Evolutionary conservation across 2,797 vertebrate species (phyloP).

Genomic region (Pristis pectinata): DNA sequence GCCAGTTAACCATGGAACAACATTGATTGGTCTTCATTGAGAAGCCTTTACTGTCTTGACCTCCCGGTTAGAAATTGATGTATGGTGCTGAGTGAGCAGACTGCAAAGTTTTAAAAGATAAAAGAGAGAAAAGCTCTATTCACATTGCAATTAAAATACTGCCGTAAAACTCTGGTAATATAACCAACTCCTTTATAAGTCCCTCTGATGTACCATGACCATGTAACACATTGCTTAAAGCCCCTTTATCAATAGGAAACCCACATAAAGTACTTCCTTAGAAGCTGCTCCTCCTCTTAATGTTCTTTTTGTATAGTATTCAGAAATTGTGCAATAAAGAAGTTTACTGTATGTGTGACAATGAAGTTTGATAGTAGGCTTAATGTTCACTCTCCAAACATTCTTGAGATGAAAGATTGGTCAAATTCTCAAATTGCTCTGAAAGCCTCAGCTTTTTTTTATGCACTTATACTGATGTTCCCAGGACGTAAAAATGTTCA

Average conservation of each 20-base stretch:
- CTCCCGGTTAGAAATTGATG: constrained; percentile 11
- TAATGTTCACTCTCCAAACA: constrained; percentile 1
- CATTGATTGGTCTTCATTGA: constrained; percentile 9
- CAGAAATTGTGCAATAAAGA: constrained; percentile 3
- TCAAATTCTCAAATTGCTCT: neutral
- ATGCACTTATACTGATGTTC: neutral
- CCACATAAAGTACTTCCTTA: constrained; percentile 20
- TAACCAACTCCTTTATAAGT: constrained; percentile 25
- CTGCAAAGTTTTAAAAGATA: constrained; percentile 15
- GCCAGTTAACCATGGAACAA: neutral
- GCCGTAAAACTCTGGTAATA: constrained; percentile 19
- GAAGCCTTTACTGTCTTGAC: constrained; percentile 10
- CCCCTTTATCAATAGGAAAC: neutral
- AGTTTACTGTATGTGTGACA: neutral
- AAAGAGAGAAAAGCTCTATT: constrained; percentile 16
- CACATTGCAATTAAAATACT: constrained; percentile 23
- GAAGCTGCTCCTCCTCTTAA: neutral
- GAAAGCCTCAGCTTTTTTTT: neutral
- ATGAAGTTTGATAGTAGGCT: neutral
- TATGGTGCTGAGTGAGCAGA: constrained; percentile 4
- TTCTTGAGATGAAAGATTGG: constrained; percentile 23
- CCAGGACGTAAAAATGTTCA: neutral
- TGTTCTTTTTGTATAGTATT: neutral
- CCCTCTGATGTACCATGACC: constrained; percentile 21
- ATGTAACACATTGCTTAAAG: neutral